These are phyloP conservation scores for Stenotaenia linearis DNA, from an alignment of 2,888 invertebrate genomes.

Conservation along the genomic window DNA sequence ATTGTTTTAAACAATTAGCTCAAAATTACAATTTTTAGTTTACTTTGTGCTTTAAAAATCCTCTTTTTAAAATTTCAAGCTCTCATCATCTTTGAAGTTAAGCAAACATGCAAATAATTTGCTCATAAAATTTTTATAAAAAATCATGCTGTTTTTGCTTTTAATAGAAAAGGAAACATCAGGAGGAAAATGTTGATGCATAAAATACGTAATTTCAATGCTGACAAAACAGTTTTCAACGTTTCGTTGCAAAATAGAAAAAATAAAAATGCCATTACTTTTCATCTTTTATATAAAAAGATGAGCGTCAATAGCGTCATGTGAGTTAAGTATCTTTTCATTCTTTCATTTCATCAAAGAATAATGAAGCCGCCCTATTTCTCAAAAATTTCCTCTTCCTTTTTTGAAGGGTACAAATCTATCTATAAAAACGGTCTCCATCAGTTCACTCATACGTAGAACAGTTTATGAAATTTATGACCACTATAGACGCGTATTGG, in stretches of 20 bases:
- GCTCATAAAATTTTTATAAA: too few relatives aligned
- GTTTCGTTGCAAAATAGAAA: background rate
- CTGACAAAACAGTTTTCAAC: background rate
- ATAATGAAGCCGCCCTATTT: background rate
- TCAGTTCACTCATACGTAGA: slow-evolving; percentile 26
- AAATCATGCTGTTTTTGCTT: too few relatives aligned
- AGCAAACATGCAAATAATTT: too few relatives aligned
- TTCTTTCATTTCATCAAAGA: slow-evolving; percentile 24
- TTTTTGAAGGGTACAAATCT: slow-evolving; percentile 24
- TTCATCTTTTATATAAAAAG: background rate
- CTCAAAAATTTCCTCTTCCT: slow-evolving; percentile 16
- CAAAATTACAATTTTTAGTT: too few relatives aligned
- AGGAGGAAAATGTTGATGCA: too few relatives aligned
- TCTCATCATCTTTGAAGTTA: too few relatives aligned
- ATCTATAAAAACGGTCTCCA: slow-evolving; percentile 17
- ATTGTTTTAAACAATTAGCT: too few relatives aligned
- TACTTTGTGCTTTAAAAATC: too few relatives aligned
- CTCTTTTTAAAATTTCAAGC: too few relatives aligned
- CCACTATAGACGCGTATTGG: background rate
- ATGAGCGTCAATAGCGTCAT: background rate
- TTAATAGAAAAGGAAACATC: too few relatives aligned
- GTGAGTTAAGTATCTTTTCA: slow-evolving; percentile 12
- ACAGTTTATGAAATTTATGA: slow-evolving; percentile 22
- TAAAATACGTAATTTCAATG: background rate
- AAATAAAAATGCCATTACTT: background rate